Evolutionary conservation across 1,140 invertebrate genomes (phyloP), one percentile per base, ranked within the genome.

Genomic region (Drosophila parvula): DNA sequence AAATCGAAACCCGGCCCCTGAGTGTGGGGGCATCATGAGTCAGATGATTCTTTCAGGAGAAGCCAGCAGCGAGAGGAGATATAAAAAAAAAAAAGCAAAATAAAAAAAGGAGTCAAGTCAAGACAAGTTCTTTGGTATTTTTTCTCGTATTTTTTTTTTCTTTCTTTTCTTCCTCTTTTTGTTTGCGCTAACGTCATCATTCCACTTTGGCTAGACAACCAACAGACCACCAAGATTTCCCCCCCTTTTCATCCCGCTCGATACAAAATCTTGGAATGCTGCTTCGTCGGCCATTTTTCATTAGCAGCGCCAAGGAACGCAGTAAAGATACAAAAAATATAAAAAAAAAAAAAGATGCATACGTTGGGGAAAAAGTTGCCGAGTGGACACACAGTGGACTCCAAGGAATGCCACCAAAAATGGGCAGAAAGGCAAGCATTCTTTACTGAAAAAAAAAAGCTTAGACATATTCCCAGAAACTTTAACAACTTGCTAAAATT

Each of bases 161-260:
- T n/a, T 32, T 40, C 38, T 36, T 32, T n/a, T 38, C 4, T 14
- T 14, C 1, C 12, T 38, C 12, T 48, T 59, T 51, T 45, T 45
- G 44, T 55, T 28, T 73, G 74, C 61, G 55, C 69, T 59, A 81
- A 76, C 58, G 61, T 81, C 79, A 78, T 78, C 45, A 64, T 61
- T 53, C 60, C 47, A 47, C 68, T 50, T 57, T 51, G 78, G 81
- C 81, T 85, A 84, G 81, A 84, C 81, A 74, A 77, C 63, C 63
- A 45, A 50, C 78, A 85, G 79, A 81, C 79, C 78, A 38, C 56
- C 61, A 58, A 74, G 65, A 79, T 58, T 71, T 56, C 63, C 32
- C 45, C 45, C 22, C 64, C 50, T n/a, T 14, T 12, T 38, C 9
- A 8, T 12, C 51, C 50, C 51, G 18, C 68, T 32, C 43, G 38